phyloP scores from a whole-genome alignment of 2,888 invertebrate genomes.

The Oeneis ivallda region DNA sequence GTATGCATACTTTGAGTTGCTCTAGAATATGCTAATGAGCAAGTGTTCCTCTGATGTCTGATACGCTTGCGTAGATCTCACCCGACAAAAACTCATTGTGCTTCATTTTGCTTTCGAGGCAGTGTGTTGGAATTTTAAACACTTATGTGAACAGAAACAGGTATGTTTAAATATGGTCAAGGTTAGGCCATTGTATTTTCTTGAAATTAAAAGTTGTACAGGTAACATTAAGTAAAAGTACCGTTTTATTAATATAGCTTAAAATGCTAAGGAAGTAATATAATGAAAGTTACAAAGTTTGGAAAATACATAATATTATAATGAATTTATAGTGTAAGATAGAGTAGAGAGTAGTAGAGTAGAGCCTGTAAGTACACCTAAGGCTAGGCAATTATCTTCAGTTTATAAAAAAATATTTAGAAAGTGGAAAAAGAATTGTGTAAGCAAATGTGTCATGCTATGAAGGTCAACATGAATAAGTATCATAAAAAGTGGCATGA shows the following conservation, averaged over 20 bases:
- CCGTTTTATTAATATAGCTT: background rate
- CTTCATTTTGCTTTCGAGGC: slow-evolving; percentile 20
- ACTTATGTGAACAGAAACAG: slow-evolving; percentile 22
- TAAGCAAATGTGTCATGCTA: background rate
- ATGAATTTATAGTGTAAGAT: background rate
- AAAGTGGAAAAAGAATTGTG: background rate
- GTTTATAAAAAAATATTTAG: background rate
- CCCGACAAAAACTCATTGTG: slow-evolving; percentile 11
- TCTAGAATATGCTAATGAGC: slow-evolving; percentile 21
- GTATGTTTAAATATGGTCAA: slow-evolving; percentile 34
- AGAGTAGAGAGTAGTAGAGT: background rate
- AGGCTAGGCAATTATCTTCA: background rate
- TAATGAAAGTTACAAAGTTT: background rate
- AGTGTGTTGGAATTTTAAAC: slow-evolving; percentile 22
- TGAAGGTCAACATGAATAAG: background rate
- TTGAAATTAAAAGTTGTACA: slow-evolving; percentile 23
- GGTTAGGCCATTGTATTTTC: slow-evolving; percentile 29
- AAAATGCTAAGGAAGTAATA: background rate
- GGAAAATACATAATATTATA: too few relatives aligned
- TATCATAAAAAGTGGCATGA: background rate
- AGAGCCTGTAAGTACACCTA: too few relatives aligned
- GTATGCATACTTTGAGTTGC: background rate
- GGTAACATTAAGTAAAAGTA: slow-evolving; percentile 24
- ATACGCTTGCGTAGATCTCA: slow-evolving; percentile 21
- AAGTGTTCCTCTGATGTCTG: slow-evolving; percentile 9